Base-by-base conservation (phyloP, 2,113 vertebrate species). In the Marmota monax region DNA sequence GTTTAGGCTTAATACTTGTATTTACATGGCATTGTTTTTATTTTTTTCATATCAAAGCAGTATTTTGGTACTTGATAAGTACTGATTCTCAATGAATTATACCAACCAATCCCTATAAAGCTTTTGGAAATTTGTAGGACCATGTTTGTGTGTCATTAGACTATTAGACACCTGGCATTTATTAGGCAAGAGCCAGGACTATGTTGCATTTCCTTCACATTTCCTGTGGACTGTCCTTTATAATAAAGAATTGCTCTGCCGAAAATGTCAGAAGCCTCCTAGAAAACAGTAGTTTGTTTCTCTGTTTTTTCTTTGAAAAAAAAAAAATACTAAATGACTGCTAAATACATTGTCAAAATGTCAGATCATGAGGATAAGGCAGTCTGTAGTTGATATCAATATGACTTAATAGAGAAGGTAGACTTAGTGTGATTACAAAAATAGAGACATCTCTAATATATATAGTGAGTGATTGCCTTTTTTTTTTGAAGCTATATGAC, bases 211-310 rank as follows among this genome's bases (percentile, higher is more conserved):
- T 95, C 25, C 32, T 83, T 4, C n/a, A 83, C 4, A 22, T 65
- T 94, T 95, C 77, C 69, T 73, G 16, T 11, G 13, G 78, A 22
- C 56, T 65, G 29, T 76, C 39, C 45, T 63, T 0, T 76, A 56
- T 4, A 23, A 45, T 79, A 89, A 77, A 69, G 51, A 39, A 13
- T 70, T 74, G 2, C 20, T 61, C 20, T 95, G 67, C 29, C 16
- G 17, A 20, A 73, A 77, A 83, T 87, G 25, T 69, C 13, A 23
- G 11, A 78, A 84, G 37, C n/a, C 83, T 92, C 27, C 7, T 80
- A 79, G 39, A 85, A 76, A 79, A 65, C 16, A 88, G 1, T 48
- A 56, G 8, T 96, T 95, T 85, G 8, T 96, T 95, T 85, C 84
- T 20, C 56, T 39, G 9, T 6, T 80, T 69, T 27, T 76, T 32